Conservation (phyloP, 1,140 invertebrate species). For the Uloborus diversus region DNA sequence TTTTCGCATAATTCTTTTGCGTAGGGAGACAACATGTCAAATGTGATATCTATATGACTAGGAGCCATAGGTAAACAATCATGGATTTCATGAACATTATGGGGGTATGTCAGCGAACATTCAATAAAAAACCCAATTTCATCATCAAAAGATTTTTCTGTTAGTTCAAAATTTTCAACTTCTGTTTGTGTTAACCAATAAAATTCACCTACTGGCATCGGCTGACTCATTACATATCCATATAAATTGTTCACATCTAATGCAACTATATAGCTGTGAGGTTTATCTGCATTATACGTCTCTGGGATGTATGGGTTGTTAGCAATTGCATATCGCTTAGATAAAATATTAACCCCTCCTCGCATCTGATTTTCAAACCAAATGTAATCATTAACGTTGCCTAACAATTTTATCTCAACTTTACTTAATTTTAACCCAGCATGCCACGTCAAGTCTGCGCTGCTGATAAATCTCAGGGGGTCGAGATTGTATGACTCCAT, state of each 20-base stretch:
- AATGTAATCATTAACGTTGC: background rate
- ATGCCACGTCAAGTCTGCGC: background rate
- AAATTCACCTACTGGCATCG: slow-evolving; percentile 32
- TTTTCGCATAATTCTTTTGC: background rate
- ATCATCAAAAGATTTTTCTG: background rate
- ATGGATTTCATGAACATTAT: slow-evolving; percentile 60
- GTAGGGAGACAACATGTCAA: background rate
- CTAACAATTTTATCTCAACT: background rate
- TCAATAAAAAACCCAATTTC: slow-evolving; percentile 58
- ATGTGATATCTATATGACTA: background rate
- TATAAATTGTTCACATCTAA: slow-evolving; percentile 55
- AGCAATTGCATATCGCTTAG: slow-evolving; percentile 7
- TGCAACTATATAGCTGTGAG: background rate
- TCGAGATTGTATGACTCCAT: background rate
- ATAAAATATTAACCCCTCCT: background rate
- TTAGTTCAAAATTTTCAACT: slow-evolving; percentile 9
- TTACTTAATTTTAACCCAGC: background rate
- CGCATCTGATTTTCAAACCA: background rate
- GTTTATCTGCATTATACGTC: background rate
- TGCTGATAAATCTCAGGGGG: background rate
- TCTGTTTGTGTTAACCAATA: slow-evolving; percentile 33
- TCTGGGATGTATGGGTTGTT: background rate
- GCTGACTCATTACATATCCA: slow-evolving; percentile 36
- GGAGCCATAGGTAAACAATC: slow-evolving; percentile 62
- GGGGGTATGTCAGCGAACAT: slow-evolving; percentile 60